These are phyloP conservation scores for Sericinus montela DNA, from an alignment of 2,888 invertebrate species.

Conservation along the genomic window DNA sequence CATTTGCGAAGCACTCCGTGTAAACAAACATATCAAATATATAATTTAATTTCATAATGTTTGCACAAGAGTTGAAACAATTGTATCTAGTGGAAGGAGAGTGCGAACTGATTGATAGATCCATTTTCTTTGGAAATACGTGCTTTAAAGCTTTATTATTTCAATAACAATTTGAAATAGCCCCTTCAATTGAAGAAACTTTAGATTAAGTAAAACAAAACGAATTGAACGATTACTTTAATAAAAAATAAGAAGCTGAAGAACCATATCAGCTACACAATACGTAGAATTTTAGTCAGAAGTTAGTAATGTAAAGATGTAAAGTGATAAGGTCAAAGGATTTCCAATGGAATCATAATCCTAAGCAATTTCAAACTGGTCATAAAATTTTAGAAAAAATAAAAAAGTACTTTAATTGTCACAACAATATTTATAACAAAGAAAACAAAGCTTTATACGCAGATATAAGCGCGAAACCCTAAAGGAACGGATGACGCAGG, in stretches of 20 bases:
- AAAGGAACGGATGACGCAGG: slow-evolving; percentile 69
- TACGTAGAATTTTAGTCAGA: too few species aligned
- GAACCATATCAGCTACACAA: too few species aligned
- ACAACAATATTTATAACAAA: not conserved
- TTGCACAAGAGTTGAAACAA: slow-evolving; percentile 59
- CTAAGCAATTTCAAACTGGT: not conserved
- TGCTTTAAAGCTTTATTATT: not conserved
- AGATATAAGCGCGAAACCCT: slow-evolving; percentile 47
- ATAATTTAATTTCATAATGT: slow-evolving; percentile 64
- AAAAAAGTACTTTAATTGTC: not conserved
- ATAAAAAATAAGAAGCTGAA: too few species aligned
- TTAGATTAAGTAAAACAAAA: too few species aligned
- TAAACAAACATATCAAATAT: not conserved
- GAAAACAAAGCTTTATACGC: not conserved
- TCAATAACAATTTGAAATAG: too few species aligned
- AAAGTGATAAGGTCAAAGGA: too few species aligned
- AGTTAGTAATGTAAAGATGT: too few species aligned
- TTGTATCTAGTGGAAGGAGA: slow-evolving; percentile 42
- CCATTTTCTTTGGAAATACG: slow-evolving; percentile 11
- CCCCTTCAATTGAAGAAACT: not conserved
- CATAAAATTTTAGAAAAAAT: not conserved
- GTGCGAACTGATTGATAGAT: slow-evolving; percentile 26
- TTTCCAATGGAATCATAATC: too few species aligned
- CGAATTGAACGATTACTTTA: too few species aligned
- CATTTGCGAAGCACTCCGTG: slow-evolving; percentile 52